phyloP scores from a whole-genome alignment of 2,888 invertebrate genomes.

The Pyrrhosoma nymphula region DNA sequence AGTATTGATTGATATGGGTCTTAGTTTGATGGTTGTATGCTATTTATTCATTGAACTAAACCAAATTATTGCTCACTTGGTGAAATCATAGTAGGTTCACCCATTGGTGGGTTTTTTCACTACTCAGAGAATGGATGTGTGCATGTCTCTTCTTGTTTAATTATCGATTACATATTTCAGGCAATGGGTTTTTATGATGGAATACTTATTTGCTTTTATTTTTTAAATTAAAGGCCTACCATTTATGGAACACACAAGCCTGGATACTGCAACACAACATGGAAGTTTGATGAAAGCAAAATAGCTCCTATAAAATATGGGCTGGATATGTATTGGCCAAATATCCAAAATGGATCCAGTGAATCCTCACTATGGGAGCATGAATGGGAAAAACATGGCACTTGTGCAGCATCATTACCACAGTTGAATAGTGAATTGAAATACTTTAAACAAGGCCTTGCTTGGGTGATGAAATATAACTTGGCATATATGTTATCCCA shows the following conservation, averaged over 20 bases:
- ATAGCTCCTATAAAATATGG: conserved; percentile 81
- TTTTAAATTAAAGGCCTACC: conserved; percentile 82
- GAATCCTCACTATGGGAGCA: conserved; percentile 86
- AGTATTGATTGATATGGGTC: no score
- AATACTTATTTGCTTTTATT: neutral
- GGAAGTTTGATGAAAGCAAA: conserved; percentile 83
- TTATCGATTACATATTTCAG: no score
- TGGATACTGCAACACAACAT: conserved; percentile 84
- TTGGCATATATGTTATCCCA: conserved; percentile 82
- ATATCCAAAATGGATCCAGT: conserved; percentile 82
- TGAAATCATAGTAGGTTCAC: no score
- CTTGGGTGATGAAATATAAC: conserved; percentile 82
- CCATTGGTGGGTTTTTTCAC: no score
- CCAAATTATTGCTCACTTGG: no score
- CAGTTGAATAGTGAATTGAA: conserved; percentile 82
- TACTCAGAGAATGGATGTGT: no score
- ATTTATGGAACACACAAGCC: conserved; percentile 85
- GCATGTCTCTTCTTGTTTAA: no score
- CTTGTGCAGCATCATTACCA: conserved; percentile 84
- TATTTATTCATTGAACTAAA: no score
- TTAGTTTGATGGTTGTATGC: no score
- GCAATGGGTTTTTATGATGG: neutral
- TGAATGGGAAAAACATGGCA: conserved; percentile 92
- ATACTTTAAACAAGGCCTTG: conserved; percentile 85
- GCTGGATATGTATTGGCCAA: conserved; percentile 85